Evolutionary conservation across 2,797 vertebrate genomes (phyloP), one percentile per base, ranked within the genome.

Genomic region (Muraenolepis orangiensis): DNA sequence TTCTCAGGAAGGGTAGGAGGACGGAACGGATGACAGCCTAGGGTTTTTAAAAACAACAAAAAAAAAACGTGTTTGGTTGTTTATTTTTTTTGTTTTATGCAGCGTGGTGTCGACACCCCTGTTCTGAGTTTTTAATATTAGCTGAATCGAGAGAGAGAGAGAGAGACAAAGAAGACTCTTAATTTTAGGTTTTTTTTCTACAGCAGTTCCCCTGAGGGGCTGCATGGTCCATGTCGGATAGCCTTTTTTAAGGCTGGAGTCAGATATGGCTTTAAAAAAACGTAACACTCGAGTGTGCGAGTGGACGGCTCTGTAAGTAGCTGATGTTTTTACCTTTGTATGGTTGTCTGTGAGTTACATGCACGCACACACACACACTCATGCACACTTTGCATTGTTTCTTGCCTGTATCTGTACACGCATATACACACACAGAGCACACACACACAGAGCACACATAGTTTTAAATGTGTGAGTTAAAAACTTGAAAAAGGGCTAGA

Each of bases 61-160:
- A 46, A 46, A 46, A 18, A 46, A 46, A 87, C 81, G 84, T 8
- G 81, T 90, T 91, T 86, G 88, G 75, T 91, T 88, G 82, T 88
- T 91, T 81, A 87, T 87, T 84, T 87, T 84, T 86, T 86, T 90
- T 89, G 84, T 91, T 93, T 92, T 91, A 77, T 86, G 87, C 87
- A 86, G 89, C 78, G 79, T 76, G 90, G 92, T 93, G 91, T 92
- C 87, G 87, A 90, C 90, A 88, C 90, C 86, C 86, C 85, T 82
- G 84, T 85, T 91, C 75, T 81, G 86, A 76, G 82, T 89, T 93
- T 91, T 91, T 91, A 90, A 88, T 81, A 86, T 79, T 87, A 89
- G 87, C 77, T 75, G 76, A 91, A 83, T 79, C 83, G 76, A 77
- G 66, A 40, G 70, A 81, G 80, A 82, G 74, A 76, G 57, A 40